phyloP scores from a whole-genome alignment of 2,888 invertebrate genomes.

The Drosophila bunnanda region DNA sequence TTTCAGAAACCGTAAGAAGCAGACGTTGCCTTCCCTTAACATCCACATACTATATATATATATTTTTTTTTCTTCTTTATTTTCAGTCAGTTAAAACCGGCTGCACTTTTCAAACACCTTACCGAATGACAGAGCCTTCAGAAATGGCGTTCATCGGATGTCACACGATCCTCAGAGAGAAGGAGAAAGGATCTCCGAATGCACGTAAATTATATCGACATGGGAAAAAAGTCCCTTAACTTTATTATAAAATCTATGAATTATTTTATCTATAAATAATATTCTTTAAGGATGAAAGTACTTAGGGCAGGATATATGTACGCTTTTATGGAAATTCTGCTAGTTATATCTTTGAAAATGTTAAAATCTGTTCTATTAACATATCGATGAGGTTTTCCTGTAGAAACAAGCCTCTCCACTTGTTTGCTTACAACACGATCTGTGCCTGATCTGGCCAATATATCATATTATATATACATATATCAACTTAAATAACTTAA shows the following conservation, averaged over 20 bases:
- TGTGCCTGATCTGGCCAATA: neutral
- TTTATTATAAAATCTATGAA: neutral
- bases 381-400: neutral
- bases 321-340: neutral
- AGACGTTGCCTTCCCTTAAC: conserved; percentile 29
- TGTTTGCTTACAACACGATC: neutral
- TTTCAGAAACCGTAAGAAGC: conserved; percentile 72
- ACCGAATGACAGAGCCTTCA: conserved; percentile 27
- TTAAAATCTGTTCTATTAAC: neutral
- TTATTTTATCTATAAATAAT: neutral
- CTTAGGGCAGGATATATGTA: neutral
- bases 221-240: neutral
- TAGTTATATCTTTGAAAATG: neutral
- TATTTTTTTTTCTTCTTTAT: neutral
- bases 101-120: conserved; percentile 69
- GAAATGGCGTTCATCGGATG: conserved; percentile 62
- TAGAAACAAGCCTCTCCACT: neutral
- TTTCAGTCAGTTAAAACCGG: conserved; percentile 41
- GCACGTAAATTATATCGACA: neutral
- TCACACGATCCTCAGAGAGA: conserved; percentile 32
- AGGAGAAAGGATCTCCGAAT: conserved; percentile 20
- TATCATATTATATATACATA: neutral
- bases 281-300: neutral
- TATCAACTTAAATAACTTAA: too few relatives aligned
- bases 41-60: neutral